Evolutionary conservation across 2,113 vertebrate genomes (phyloP).

Genomic region (Alectura lathami): DNA sequence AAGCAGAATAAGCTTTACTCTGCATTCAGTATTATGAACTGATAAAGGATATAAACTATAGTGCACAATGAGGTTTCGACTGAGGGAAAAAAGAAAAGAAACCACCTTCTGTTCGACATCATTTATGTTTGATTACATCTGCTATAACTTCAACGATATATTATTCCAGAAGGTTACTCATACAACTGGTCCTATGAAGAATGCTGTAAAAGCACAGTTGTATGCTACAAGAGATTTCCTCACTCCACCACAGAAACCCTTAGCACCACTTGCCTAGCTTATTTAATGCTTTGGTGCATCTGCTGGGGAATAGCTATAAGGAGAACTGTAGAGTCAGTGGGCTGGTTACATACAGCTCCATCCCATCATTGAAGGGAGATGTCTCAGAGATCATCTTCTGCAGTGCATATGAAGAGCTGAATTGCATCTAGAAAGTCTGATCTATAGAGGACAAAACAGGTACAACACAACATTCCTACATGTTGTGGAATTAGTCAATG

Average conservation of each 20-base stretch:
- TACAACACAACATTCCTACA: neutral
- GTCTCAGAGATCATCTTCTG: neutral
- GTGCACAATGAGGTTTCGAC: neutral
- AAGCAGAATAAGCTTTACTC: neutral
- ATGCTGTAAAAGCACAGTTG: neutral
- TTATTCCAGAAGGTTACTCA: neutral
- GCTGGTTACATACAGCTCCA: neutral
- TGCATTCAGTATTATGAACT: slow-evolving; percentile 25
- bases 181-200: neutral
- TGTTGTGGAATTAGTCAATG: neutral
- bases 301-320: neutral
- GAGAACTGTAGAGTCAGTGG: neutral
- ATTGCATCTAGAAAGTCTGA: neutral
- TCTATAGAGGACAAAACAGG: neutral
- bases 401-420: neutral
- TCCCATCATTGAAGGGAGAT: neutral
- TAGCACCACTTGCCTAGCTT: rapidly evolving
- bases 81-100: neutral
- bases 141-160: neutral
- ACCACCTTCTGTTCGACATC: neutral
- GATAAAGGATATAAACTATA: neutral
- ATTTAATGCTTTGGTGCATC: neutral
- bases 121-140: neutral
- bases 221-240: neutral
- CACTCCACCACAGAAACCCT: neutral